Evolutionary conservation across 1,140 invertebrate species (phyloP), one percentile per base, ranked within the genome.

Genomic region (Lethrus apterus): DNA sequence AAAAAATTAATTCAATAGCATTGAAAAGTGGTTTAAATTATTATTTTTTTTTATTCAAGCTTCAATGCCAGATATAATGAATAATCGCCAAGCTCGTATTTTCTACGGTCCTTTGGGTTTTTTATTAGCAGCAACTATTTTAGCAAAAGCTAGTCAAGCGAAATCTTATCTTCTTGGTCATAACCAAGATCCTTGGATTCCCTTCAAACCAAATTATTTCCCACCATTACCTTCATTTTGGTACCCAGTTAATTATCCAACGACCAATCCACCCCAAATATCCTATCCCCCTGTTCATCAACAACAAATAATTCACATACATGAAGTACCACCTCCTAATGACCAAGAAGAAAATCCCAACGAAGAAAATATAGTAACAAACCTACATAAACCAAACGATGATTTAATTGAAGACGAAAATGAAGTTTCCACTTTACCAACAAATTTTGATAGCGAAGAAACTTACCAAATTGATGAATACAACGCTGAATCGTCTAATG

Each of bases 151-250:
- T 9, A 41, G 2, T 13, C 38, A 41, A 26, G 38, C n/a, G 5
- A 41, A 41, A 41, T 23, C 38, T 13, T 26, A 41, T 10, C 24
- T 41, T n/a, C 10, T 41, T n/a, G 38, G 38, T 8, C 29, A 41
- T 26, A 15, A 15, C n/a, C 38, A 41, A 41, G 10, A 20, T 1
- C 38, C 38, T 4, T 41, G 38, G 38, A 15, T 26, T 14, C 38
- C 38, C 7, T 26, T 41, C 7, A 23, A 15, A 23, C 24, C 21
- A 29, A 11, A 23, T 13, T 13, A 41, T 26, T 21, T 41, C 8
- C 38, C 38, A 15, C 14, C 38, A 14, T 13, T 41, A 14, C 11
- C 34, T 9, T 13, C 9, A 20, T 17, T 36, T 10, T 41, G 38
- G 38, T 1, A 41, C 15, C 24, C 38, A 14, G 3, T 41, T n/a